These are phyloP conservation scores for Dicrurus megarhynchus DNA, from an alignment of 2,113 vertebrate genomes.

Conservation along the genomic window DNA sequence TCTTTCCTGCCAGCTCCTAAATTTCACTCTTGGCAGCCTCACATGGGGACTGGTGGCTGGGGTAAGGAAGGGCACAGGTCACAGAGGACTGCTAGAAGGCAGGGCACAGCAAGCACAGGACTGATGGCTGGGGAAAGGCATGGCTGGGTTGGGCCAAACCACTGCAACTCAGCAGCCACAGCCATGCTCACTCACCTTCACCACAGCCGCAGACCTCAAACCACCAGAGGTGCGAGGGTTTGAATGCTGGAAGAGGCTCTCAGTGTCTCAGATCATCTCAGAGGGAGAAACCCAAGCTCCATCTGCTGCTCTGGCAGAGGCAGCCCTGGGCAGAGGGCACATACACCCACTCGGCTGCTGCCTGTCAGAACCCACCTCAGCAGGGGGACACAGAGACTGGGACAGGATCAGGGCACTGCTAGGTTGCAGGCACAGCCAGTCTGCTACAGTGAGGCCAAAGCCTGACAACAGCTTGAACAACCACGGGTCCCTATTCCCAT, in stretches of 20 bases:
- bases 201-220: not conserved
- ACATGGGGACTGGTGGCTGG: not conserved
- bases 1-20: not conserved
- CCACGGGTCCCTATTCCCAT: not conserved
- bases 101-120: not conserved
- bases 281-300: not conserved
- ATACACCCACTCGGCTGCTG: accelerated
- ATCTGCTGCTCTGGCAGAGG: not conserved
- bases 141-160: not conserved
- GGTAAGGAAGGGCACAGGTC: not conserved
- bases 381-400: not conserved
- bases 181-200: not conserved
- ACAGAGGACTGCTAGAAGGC: not conserved
- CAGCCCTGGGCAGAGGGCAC: not conserved
- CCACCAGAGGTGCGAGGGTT: not conserved
- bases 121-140: not conserved
- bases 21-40: not conserved
- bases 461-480: not conserved
- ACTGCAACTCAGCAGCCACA: not conserved
- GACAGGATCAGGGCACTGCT: accelerated
- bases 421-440: not conserved
- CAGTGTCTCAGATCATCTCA: accelerated
- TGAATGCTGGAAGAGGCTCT: not conserved
- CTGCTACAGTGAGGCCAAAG: not conserved
- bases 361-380: not conserved